Conservation (phyloP, 2,888 invertebrate species). For the Megamerina dolium region DNA sequence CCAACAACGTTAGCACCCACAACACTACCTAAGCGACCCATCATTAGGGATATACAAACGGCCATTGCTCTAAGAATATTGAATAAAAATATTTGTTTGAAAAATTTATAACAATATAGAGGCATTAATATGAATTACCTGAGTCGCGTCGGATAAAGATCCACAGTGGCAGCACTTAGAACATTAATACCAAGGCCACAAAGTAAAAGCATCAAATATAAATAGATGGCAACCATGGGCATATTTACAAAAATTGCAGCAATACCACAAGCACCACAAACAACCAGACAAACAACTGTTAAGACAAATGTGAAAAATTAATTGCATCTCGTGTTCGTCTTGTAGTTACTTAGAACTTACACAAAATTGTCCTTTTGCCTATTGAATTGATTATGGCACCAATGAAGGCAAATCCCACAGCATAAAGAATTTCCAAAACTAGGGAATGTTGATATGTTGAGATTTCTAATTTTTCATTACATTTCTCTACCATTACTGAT, state of each 20-base stretch:
- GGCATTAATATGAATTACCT: constrained; percentile 26
- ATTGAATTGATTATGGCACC: constrained; percentile 34
- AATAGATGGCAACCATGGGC: constrained; percentile 32
- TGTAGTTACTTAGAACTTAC: constrained; percentile 22
- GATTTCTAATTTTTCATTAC: constrained; percentile 34
- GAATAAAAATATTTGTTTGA: background rate
- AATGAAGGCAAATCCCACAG: constrained; percentile 35
- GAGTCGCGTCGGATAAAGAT: constrained; percentile 41
- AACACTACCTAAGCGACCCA: constrained; percentile 52
- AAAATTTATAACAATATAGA: background rate
- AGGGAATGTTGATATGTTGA: constrained; percentile 35
- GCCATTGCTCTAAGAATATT: constrained; percentile 50
- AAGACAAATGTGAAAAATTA: background rate
- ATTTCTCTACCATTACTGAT: constrained; percentile 15
- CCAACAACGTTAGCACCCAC: constrained; percentile 51
- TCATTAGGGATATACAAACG: constrained; percentile 52
- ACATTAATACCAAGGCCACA: constrained; percentile 39
- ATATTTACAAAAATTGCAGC: constrained; percentile 25
- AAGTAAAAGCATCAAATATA: constrained; percentile 31
- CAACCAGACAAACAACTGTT: constrained; percentile 28
- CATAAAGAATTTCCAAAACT: constrained; percentile 33
- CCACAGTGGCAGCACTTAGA: constrained; percentile 40
- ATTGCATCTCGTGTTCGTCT: background rate
- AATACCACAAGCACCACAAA: constrained; percentile 31
- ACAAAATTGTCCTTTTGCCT: constrained; percentile 33